phyloP scores from a whole-genome alignment of 2,113 vertebrate genomes.

The Alligator mississippiensis region DNA sequence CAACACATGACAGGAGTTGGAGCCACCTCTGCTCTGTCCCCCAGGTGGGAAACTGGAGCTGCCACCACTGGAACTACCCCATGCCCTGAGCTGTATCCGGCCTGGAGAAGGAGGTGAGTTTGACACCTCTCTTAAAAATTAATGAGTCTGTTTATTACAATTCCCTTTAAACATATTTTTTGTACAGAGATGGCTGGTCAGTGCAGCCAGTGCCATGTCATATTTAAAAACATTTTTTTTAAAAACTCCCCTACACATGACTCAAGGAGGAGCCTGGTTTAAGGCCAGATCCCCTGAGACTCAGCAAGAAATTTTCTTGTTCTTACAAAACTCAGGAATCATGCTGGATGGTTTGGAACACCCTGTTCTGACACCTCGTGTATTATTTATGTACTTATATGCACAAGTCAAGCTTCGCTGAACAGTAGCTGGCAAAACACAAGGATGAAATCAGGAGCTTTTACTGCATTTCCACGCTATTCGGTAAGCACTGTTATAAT shows the following conservation, averaged over 20 bases:
- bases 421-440: neutral
- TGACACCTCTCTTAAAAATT: too few relatives aligned
- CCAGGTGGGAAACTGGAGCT: too few relatives aligned
- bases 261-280: neutral
- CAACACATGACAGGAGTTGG: too few relatives aligned
- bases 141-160: neutral
- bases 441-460: neutral
- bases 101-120: too few relatives aligned
- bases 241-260: neutral
- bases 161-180: neutral
- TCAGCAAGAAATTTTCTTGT: neutral
- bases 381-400: neutral
- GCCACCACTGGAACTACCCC: too few relatives aligned
- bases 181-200: neutral
- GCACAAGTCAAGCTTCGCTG: neutral
- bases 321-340: conserved; percentile 16
- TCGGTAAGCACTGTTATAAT: neutral
- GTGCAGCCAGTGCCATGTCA: neutral
- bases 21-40: too few relatives aligned
- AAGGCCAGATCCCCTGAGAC: neutral
- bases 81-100: too few relatives aligned
- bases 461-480: neutral
- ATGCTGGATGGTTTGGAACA: neutral
- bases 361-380: neutral
- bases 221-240: neutral